Evolutionary conservation across 2,888 invertebrate genomes (phyloP).

Genomic region (Patella ulyssiponensis): DNA sequence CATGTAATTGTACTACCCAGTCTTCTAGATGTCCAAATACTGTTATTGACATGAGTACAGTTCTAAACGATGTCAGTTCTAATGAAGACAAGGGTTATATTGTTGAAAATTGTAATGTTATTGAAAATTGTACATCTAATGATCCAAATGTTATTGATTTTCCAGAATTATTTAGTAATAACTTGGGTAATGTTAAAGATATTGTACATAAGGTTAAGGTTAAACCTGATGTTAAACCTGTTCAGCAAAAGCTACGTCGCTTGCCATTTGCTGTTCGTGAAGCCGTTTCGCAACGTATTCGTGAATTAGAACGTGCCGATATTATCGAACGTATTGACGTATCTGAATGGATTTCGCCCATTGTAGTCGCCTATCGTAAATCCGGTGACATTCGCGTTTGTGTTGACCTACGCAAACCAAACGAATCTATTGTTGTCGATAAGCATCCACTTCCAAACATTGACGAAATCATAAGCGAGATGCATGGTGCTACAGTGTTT

Average conservation of each 20-base stretch:
- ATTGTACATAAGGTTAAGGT: constrained; percentile 1
- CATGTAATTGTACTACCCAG: background rate
- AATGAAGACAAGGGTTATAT: too few relatives aligned
- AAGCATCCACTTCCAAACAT: constrained; percentile 3
- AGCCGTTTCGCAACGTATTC: background rate
- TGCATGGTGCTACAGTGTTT: background rate
- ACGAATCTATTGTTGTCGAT: constrained; percentile 7
- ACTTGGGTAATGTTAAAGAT: background rate
- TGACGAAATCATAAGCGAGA: background rate
- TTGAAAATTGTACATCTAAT: too few relatives aligned
- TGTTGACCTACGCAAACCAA: background rate
- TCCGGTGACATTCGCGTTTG: background rate
- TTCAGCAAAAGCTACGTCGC: background rate
- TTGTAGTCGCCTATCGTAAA: constrained; percentile 3
- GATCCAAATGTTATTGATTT: background rate
- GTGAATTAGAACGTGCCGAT: background rate
- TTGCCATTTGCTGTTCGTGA: constrained; percentile 2
- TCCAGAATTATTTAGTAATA: background rate
- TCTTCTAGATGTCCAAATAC: too few relatives aligned
- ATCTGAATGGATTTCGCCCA: background rate
- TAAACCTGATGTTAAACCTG: constrained; percentile 2
- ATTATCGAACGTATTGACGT: constrained; percentile 16
- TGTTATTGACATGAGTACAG: too few relatives aligned
- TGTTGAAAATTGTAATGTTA: too few relatives aligned
- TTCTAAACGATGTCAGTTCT: too few relatives aligned